phyloP scores from a whole-genome alignment of 2,888 invertebrate species.

The Orchestes rusci region DNA sequence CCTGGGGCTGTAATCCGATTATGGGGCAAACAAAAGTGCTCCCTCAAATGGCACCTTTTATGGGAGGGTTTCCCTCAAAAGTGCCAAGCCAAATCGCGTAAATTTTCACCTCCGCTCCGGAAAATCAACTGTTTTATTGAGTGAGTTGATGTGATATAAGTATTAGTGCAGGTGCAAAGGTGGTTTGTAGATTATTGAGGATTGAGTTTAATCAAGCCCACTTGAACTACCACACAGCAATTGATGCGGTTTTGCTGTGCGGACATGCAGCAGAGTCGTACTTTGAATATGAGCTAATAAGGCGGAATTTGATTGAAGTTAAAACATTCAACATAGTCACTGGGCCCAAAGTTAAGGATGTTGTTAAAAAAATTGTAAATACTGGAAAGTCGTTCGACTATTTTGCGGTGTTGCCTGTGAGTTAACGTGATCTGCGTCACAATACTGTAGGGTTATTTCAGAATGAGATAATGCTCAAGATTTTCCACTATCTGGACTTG shows the following conservation, averaged over 20 bases:
- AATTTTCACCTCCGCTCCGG: slow-evolving; percentile 68
- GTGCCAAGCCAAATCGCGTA: slow-evolving; percentile 54
- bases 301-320: slow-evolving; percentile 26
- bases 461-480: slow-evolving; percentile 76
- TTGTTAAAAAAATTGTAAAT: slow-evolving; percentile 1
- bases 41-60: slow-evolving; percentile 59
- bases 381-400: slow-evolving; percentile 16
- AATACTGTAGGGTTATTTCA: slow-evolving; percentile 40
- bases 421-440: slow-evolving; percentile 4
- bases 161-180: too few species aligned
- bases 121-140: slow-evolving; percentile 51
- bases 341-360: slow-evolving; percentile 8
- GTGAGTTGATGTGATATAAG: slow-evolving; percentile 36
- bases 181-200: slow-evolving; percentile 67
- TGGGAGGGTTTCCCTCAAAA: slow-evolving; percentile 68
- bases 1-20: slow-evolving; percentile 77
- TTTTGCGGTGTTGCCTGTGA: slow-evolving; percentile 32
- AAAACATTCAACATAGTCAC: slow-evolving; percentile 4
- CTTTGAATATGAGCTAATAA: slow-evolving; percentile 33
- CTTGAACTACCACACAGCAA: slow-evolving; percentile 77
- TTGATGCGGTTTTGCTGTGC: slow-evolving; percentile 76
- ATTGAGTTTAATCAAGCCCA: slow-evolving; percentile 79
- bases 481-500: slow-evolving; percentile 74
- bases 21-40: slow-evolving; percentile 55
- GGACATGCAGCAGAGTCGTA: slow-evolving; percentile 46